Base-by-base conservation (phyloP, 1,140 invertebrate genomes). In the Nephotettix cincticeps region DNA sequence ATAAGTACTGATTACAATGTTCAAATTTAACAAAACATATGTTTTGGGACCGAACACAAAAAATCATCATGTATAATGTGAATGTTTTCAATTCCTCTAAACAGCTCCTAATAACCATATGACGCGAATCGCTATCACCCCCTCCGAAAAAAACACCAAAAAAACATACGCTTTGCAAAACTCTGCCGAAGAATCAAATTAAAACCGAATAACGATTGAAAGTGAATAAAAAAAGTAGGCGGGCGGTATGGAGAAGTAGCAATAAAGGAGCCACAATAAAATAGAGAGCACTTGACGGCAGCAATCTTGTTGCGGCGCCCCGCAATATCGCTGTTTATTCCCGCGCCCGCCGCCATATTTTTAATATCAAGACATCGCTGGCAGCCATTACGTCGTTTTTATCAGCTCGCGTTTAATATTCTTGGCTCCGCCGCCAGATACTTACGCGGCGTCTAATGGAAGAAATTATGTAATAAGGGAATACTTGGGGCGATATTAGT, bases 251-350 rank as follows among this genome's bases (percentile, higher is more conserved):
- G 21, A 51, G 14, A 51, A 51, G 21, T 19, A 51, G 47, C 47
- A 51, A 51, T 51, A 51, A 51, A 51, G 47, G 47, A 21, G 21
- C 47, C 14, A 51, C 47, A 19, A 51, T 61, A 61, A 61, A 27
- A 61, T 61, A 61, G 27, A 61, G 56, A 61, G 27, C 56, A 61
- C 56, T 25, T 11, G 56, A 29, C 14, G 56, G 4, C 3, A 28
- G 56, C 23, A 25, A 61, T 27, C 28, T 61, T 28, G 56, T 61
- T 61, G 56, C 25, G 56, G 56, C 56, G 56, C 21, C 3, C 56
- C 56, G 56, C 56, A 61, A 61, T 61, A 61, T 61, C 13, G 14
- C 56, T 61, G 56, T 61, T 61, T 61, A 61, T 61, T 61, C 56
- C 56, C 56, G 25, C 56, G 23, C 6, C 13, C 56, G 56, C 56